phyloP scores from a whole-genome alignment of 2,113 vertebrate species.

The Dryoscopus gambensis region DNA sequence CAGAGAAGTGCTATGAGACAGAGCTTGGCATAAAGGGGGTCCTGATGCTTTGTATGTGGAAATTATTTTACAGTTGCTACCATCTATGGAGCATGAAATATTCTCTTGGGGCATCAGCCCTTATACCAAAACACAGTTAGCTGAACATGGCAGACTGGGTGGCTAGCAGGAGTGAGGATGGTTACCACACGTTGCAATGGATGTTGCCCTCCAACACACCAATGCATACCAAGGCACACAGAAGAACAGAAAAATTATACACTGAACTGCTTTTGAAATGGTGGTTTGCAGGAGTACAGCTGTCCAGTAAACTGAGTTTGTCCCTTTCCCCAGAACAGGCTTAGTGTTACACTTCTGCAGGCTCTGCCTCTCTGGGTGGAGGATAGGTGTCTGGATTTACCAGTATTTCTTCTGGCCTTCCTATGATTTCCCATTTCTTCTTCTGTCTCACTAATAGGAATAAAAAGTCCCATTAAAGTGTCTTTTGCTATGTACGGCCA shows the following conservation, averaged over 20 bases:
- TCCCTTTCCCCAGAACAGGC: neutral
- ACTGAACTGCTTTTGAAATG: neutral
- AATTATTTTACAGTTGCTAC: neutral
- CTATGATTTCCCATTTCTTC: neutral
- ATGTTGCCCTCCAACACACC: neutral
- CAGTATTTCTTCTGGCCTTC: neutral
- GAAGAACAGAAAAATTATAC: neutral
- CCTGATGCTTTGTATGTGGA: neutral
- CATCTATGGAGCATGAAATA: neutral
- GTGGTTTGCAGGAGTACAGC: neutral
- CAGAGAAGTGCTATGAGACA: neutral
- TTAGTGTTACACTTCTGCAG: neutral
- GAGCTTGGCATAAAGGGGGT: neutral
- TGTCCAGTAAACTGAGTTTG: neutral
- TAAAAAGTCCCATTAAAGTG: neutral
- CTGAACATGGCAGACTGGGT: neutral
- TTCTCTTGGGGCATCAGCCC: neutral
- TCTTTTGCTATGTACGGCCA: neutral
- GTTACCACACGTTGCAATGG: rapidly evolving
- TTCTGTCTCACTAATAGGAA: neutral
- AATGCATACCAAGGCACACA: too few relatives aligned
- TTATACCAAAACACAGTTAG: neutral
- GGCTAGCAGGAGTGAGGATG: neutral
- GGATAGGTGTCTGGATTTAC: neutral
- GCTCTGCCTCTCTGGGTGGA: neutral